These are phyloP conservation scores for Chloroclysta siterata DNA, from an alignment of 2,888 invertebrate genomes.

Conservation along the genomic window DNA sequence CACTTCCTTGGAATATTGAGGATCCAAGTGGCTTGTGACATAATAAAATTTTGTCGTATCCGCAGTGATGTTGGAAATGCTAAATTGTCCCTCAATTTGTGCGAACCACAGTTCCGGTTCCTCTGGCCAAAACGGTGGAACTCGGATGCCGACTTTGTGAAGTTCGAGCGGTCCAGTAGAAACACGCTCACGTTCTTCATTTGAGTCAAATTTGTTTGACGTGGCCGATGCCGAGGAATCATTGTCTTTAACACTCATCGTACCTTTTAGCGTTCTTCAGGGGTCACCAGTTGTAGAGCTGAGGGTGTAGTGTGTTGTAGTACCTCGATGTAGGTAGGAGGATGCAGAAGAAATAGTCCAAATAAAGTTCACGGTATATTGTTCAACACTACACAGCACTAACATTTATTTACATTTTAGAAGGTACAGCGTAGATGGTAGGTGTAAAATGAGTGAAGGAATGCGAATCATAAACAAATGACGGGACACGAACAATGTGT, in stretches of 20 bases:
- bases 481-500: too few species aligned
- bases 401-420: too few species aligned
- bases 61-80: constrained; percentile 5
- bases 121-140: constrained; percentile 16
- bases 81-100: constrained; percentile 13
- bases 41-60: constrained; percentile 15
- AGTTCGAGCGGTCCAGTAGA: not conserved
- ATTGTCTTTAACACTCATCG: constrained; percentile 5
- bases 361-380: too few species aligned
- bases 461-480: too few species aligned
- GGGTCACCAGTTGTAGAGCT: constrained; percentile 3
- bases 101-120: constrained; percentile 16
- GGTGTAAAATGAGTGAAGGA: too few species aligned
- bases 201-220: not conserved
- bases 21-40: constrained; percentile 10
- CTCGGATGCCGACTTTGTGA: constrained; percentile 3
- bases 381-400: too few species aligned
- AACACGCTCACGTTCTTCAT: not conserved
- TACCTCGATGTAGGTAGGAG: too few species aligned
- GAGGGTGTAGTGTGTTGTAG: too few species aligned
- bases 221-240: not conserved
- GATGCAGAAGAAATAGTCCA: too few species aligned
- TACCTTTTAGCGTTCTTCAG: constrained; percentile 3
- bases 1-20: constrained; percentile 12
- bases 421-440: too few species aligned